Evolutionary conservation across 2,888 invertebrate genomes (phyloP), one percentile per base, ranked within the genome.

Genomic region (Odontocolon sp.): DNA sequence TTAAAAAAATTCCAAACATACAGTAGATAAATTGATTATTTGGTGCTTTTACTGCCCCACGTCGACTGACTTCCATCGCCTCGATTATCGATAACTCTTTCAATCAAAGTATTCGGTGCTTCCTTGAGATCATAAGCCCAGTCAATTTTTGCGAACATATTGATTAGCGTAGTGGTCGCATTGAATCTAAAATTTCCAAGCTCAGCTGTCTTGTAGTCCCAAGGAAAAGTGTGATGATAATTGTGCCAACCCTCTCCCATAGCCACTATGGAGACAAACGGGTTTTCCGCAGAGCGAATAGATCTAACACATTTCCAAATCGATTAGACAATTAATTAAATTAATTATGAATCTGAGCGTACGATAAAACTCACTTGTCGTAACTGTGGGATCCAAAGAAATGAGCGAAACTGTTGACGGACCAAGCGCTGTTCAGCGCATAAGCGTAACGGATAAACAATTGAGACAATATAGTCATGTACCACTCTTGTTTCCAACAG

Each of bases 61-160:
- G 28, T 42, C 2, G 31, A 36, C 76, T 85, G 85, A n/a, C 84
- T 83, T 2, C 92, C 92, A 77, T 92, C 93, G 4, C 95, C 93
- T 28, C 92, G 92, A 54, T 92, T 93, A 26, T 89, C 88, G 0
- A 92, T 91, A 8, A 94, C 91, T 16, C 91, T 88, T 63, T 88
- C 84, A 1, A 94, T 89, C 1, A 93, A 87, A 0, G 92, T 91
- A 8, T 92, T 90, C 0, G 95, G 93, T 0, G 95, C 94, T 64
- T 92, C 88, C 86, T 95, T 95, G 83, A 95, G 89, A 87, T 96
- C 95, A 87, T 95, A 96, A 0, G 95, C 96, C 94, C 94, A 95
- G 14, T 95, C 93, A 47, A 96, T 91, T 84, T 91, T 91, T 0
- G 94, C 93, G 89, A 95, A 95, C 6, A 93, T 86, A 85, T 97